A percentile compares a stretch with the other conserved stretches of the same genome.
phyloP scores from a whole-genome alignment of 2,888 invertebrate species.

The Lumbricus terrestris region DNA sequence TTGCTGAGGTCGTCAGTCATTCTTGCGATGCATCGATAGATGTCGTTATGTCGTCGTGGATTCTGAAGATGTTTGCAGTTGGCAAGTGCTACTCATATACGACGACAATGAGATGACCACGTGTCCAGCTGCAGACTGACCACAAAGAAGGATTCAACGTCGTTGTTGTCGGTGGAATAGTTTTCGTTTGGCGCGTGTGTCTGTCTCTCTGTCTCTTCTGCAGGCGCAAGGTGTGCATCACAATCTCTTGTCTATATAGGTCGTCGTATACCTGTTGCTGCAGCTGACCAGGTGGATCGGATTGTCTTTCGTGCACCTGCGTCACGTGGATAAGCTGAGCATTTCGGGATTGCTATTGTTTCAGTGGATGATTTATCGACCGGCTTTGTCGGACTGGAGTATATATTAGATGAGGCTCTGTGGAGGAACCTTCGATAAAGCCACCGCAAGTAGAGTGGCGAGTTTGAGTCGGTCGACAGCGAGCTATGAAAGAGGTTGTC shows the following conservation, averaged over 20 bases:
- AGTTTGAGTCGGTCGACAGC: not conserved
- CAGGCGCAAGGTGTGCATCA: not conserved
- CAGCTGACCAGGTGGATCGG: not conserved
- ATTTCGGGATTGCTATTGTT: not conserved
- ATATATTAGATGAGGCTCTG: not conserved
- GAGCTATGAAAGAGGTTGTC: not conserved
- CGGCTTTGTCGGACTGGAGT: not conserved
- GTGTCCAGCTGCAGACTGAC: not conserved
- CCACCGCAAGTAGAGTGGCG: too few relatives aligned
- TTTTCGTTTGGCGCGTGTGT: not conserved
- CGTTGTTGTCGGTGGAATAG: not conserved
- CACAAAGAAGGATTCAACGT: not conserved
- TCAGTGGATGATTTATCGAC: not conserved
- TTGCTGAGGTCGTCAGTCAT: not conserved
- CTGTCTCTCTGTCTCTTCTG: too few relatives aligned
- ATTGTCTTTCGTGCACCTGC: not conserved
- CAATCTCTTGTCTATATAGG: too few relatives aligned
- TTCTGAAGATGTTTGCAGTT: not conserved
- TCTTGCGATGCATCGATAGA: not conserved
- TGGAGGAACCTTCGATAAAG: too few relatives aligned
- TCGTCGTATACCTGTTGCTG: too few relatives aligned
- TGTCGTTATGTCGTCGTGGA: not conserved
- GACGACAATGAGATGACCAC: not conserved
- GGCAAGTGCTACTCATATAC: not conserved
- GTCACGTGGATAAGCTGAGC: not conserved